These are phyloP conservation scores for Chaitophorus viminalis DNA, from an alignment of 2,888 invertebrate genomes.

Conservation along the genomic window DNA sequence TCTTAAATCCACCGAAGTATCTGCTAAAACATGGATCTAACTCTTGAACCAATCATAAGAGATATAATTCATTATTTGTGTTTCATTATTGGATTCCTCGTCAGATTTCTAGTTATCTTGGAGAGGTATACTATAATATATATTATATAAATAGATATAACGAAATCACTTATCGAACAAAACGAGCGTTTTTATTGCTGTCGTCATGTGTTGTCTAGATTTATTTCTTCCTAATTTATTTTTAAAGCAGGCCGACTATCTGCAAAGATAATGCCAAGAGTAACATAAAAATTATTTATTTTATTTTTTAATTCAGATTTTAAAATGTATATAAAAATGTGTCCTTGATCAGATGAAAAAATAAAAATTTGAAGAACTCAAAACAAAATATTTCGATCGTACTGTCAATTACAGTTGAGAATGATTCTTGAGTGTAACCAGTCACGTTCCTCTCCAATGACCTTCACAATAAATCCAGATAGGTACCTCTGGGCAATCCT, in stretches of 20 bases:
- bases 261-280: constrained; percentile 38
- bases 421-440: neutral
- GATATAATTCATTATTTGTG: neutral
- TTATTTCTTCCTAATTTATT: constrained; percentile 52
- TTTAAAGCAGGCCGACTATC: constrained; percentile 29
- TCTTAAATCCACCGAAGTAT: no score
- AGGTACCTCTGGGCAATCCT: constrained; percentile 10
- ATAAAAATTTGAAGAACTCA: neutral
- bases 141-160: neutral
- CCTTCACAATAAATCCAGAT: neutral
- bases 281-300: constrained; percentile 21
- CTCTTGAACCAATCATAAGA: no score
- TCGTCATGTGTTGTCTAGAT: constrained; percentile 27
- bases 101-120: neutral
- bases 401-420: constrained; percentile 28
- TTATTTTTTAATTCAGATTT: constrained; percentile 22
- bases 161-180: constrained; percentile 18
- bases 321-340: constrained; percentile 20
- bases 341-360: constrained; percentile 35
- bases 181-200: constrained; percentile 15
- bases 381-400: constrained; percentile 33
- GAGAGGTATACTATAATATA: neutral
- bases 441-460: constrained; percentile 30
- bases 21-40: no score
- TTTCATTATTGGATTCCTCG: neutral